Percentiles rank a stretch among this genome's conserved stretches.
Evolutionary conservation across 2,113 vertebrate genomes (phyloP).

Genomic region (Dendropsophus ebraccatus): DNA sequence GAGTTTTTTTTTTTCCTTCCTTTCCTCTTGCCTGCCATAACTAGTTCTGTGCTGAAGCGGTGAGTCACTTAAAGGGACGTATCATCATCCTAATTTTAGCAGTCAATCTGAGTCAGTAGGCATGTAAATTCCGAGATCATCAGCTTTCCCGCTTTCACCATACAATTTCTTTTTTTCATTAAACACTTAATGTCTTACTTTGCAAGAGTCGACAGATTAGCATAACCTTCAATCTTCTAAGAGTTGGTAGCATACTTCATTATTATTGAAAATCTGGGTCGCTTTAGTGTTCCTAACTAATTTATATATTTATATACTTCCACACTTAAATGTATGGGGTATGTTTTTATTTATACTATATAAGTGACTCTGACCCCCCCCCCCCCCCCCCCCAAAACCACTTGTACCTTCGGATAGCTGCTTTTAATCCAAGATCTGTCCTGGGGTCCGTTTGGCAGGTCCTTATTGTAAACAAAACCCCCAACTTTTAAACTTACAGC

Average conservation of each 20-base stretch:
- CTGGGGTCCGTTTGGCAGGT: too few species aligned
- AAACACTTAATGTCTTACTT: slow-evolving; percentile 36
- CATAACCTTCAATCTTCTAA: neutral
- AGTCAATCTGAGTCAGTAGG: neutral
- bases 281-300: neutral
- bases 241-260: neutral
- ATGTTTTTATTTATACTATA: too few species aligned
- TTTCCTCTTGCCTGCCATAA: slow-evolving; percentile 19
- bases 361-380: too few species aligned
- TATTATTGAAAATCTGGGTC: neutral
- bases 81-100: slow-evolving; percentile 31
- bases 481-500: too few species aligned
- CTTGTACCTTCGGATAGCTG: too few species aligned
- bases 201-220: slow-evolving; percentile 7
- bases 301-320: neutral
- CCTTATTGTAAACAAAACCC: too few species aligned
- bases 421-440: too few species aligned
- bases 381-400: too few species aligned
- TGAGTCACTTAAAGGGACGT: slow-evolving; percentile 50
- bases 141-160: neutral
- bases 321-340: too few species aligned
- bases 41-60: neutral
- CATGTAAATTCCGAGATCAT: slow-evolving; percentile 21
- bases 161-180: slow-evolving; percentile 21
- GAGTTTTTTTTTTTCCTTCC: neutral